Base-by-base conservation (phyloP, 2,113 vertebrate species). In the Passer domesticus region DNA sequence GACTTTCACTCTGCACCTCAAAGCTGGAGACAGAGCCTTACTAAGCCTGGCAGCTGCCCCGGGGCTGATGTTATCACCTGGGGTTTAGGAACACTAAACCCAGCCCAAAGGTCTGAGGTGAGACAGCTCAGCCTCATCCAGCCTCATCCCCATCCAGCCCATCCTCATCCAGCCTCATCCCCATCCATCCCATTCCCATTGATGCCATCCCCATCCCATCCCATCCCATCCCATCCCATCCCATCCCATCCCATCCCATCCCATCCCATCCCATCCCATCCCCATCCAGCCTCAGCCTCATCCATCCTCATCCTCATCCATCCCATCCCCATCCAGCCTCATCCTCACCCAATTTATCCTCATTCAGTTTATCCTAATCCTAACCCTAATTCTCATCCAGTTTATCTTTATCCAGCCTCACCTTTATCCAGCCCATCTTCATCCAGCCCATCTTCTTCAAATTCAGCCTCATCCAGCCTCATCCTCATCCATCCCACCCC, bases 1-100 rank as follows among this genome's bases (percentile, higher is more conserved):
- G 87, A 92, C 94, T 95, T 96, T 96, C 82, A 90, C 94, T 96
- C 35, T 70, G 75, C 70, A 69, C 66, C 90, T 94, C 87, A 93
- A 90, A 97, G 94, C 78, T 62, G 6, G 30, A 94, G 91, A 81
- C 66, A 13, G 90, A 94, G 85, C 4, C 25, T 79, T 63, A 6
- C 90, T 66, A 5, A 92, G 50, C 87, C 78, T 95, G 74, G 52
- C 77, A 15, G 5, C 11, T 76, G 74, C 84, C 70, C 91, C 18
- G 70, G 90, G 96, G 87, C 85, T 95, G 94, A 95, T 96, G 39
- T 6, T 95, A 94, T 95, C 89, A 0, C 59, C 70, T 69, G 25
- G 3, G 1, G 22, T 92, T 90, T 79, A 49, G 74, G 1, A 92
- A 16, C 83, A 14, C 50, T 43, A 37, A 87, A 66, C 62, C 21